These are phyloP conservation scores for Pasiphila rectangulata DNA, from an alignment of 2,888 invertebrate genomes.

Conservation along the genomic window DNA sequence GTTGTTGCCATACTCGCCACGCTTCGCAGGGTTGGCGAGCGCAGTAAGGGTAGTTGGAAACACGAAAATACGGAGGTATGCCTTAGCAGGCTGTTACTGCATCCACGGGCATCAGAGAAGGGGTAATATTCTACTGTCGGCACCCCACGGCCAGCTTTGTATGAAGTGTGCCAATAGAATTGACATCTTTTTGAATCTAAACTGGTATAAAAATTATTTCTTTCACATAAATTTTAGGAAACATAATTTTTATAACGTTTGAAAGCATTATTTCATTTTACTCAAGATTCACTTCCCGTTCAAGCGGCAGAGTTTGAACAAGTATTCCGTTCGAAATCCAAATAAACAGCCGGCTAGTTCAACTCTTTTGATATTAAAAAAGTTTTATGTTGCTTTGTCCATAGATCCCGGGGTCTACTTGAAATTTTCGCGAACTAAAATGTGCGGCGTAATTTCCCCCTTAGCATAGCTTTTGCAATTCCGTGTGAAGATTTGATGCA, in stretches of 20 bases:
- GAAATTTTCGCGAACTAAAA: slow-evolving; percentile 9
- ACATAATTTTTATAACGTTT: not conserved
- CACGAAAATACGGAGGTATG: too few species aligned
- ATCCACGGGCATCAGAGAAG: too few species aligned
- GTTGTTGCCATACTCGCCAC: too few species aligned
- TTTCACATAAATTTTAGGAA: too few species aligned
- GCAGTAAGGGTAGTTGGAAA: too few species aligned
- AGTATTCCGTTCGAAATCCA: slow-evolving; percentile 34
- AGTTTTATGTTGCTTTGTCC: slow-evolving; percentile 37
- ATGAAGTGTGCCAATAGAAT: too few species aligned
- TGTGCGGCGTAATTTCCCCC: not conserved
- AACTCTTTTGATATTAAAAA: slow-evolving; percentile 52
- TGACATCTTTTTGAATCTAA: too few species aligned
- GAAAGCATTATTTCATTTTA: not conserved
- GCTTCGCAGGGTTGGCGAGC: too few species aligned
- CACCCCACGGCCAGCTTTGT: too few species aligned
- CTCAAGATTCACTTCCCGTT: slow-evolving; percentile 15
- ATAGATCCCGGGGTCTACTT: slow-evolving; percentile 6
- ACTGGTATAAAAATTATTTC: too few species aligned
- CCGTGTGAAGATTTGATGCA: not conserved
- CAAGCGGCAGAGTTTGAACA: not conserved
- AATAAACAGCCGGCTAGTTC: slow-evolving; percentile 39
- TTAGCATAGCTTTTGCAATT: slow-evolving; percentile 10
- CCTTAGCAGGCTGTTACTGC: too few species aligned
- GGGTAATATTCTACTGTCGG: too few species aligned